Conservation (phyloP, 2,797 vertebrate species). For the Enteromius unitaeniatus region DNA sequence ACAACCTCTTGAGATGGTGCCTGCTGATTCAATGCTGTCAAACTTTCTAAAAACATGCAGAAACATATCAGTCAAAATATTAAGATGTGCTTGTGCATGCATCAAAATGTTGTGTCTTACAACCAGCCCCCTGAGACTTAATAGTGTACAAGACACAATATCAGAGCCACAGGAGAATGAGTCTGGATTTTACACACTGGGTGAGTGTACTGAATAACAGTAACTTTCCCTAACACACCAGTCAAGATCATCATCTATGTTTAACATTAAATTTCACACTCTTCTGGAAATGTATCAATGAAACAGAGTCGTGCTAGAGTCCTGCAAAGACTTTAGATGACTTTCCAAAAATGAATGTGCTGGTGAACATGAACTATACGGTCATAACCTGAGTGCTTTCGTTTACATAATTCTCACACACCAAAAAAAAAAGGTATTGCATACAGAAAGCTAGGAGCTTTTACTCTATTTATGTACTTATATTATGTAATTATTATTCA, state of each 20-base stretch:
- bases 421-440: neutral
- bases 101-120: neutral
- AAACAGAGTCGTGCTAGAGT: neutral
- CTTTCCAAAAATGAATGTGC: neutral
- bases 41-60: constrained; percentile 3
- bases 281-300: neutral
- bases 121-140: neutral
- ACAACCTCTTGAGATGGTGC: neutral
- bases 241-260: neutral
- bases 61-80: constrained; percentile 8
- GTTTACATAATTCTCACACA: neutral
- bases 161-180: neutral
- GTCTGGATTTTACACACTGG: neutral
- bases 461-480: neutral
- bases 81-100: neutral
- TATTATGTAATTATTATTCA: neutral
- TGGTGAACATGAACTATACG: neutral
- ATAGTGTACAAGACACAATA: neutral
- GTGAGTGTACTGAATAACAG: neutral
- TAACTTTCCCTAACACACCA: neutral
- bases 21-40: neutral
- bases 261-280: neutral
- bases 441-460: neutral
- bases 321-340: neutral
- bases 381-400: neutral